Evolutionary conservation across 2,797 vertebrate species (phyloP), one percentile per base, ranked within the genome.

Genomic region (Pelodytes ibericus): DNA sequence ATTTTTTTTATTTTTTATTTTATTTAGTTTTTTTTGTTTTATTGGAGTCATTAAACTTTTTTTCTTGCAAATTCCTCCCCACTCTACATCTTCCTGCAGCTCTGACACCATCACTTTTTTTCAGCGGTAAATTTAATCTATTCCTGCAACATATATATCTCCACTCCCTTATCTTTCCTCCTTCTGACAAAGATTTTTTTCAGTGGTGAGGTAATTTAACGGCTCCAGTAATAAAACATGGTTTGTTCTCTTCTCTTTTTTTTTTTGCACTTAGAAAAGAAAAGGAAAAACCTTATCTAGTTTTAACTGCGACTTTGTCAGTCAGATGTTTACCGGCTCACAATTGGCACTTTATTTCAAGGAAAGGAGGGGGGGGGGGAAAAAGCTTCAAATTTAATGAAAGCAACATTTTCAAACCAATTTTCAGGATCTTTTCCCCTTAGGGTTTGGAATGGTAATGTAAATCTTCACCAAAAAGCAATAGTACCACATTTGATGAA

Each of bases 401-500:
- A 82, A 80, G 63, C 70, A 82, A 74, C 77, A 73, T 84, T 88
- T 80, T 76, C 44, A 85, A 84, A 81, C 79, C 58, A 66, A 72
- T 84, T 84, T 87, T 82, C 71, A 60, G 53, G 68, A 69, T 82
- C 80, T 75, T 85, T 83, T 80, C 83, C 82, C 68, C 79, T 83
- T 80, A 84, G 81, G 81, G 82, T 74, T 80, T 81, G 72, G 77
- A 69, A 9, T 44, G 29, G 77, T 83, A 82, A 86, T 82, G 81
- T 81, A 82, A 84, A 82, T 83, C 81, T 77, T 83, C 84, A 76
- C 82, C 74, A 82, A 74, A 82, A 86, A 75, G 83, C 66, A 72
- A 71, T 74, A 31, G 25, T 86, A 81, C 41, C 77, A 81, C 47
- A 22, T 74, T 79, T 8, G 82, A 84, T 79, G 84, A 81, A 81